Conservation (phyloP, 2,797 vertebrate genomes). For the Calcarius lapponicus region DNA sequence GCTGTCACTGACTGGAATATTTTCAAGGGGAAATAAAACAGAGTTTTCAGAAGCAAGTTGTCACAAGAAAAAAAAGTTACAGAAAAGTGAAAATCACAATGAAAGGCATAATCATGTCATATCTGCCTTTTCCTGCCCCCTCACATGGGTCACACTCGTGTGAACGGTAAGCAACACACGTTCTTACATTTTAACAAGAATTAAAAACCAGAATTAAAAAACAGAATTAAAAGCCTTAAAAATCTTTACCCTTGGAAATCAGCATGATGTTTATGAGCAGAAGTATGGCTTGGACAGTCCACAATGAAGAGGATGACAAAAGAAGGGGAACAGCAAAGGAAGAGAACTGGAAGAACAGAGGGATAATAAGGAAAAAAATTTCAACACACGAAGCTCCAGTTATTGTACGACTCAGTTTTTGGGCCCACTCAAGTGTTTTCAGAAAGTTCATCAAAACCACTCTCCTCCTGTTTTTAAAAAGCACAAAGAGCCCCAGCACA, state of each 20-base stretch:
- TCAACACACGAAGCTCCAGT: fast-evolving
- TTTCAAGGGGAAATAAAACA: neutral
- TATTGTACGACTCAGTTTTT: neutral
- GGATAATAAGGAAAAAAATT: neutral
- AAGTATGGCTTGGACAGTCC: neutral
- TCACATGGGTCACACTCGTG: neutral
- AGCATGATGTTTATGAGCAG: neutral
- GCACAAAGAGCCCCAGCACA: neutral
- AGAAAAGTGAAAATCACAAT: neutral
- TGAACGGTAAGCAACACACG: neutral
- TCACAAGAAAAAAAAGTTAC: neutral
- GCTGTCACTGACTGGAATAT: neutral
- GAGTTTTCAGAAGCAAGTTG: neutral
- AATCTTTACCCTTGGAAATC: neutral
- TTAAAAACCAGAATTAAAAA: neutral
- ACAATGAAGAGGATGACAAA: neutral
- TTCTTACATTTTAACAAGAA: neutral
- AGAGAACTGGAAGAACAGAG: neutral
- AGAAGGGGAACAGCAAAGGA: neutral
- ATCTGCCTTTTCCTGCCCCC: neutral
- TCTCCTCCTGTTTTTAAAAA: neutral
- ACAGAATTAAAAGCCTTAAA: neutral
- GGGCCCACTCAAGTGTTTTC: neutral
- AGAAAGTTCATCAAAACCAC: neutral
- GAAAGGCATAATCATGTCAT: neutral